These are phyloP conservation scores for Pseudanteris insignis DNA, from an alignment of 2,888 invertebrate genomes.

Conservation along the genomic window DNA sequence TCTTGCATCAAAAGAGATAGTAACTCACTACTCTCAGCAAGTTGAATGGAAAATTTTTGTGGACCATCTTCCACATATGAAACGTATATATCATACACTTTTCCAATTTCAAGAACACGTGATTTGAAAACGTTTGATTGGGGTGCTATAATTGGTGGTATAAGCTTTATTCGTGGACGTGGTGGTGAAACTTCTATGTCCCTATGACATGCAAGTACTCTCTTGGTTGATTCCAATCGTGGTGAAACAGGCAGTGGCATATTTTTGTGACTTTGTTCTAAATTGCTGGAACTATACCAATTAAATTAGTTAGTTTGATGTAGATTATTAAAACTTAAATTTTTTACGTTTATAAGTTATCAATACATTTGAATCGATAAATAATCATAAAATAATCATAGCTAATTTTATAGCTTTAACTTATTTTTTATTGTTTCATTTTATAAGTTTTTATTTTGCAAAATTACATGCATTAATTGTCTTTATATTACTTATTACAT, in stretches of 20 bases:
- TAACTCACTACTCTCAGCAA: constrained; percentile 71
- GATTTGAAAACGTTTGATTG: constrained; percentile 52
- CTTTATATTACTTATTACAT: no score
- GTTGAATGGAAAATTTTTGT: constrained; percentile 79
- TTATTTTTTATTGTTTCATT: no score
- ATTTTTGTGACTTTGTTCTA: not conserved
- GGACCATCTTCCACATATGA: constrained; percentile 85
- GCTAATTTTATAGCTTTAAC: no score
- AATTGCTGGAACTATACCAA: not conserved
- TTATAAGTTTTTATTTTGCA: no score
- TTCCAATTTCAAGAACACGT: constrained; percentile 67
- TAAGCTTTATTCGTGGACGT: not conserved
- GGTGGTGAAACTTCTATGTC: not conserved
- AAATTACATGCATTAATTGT: no score
- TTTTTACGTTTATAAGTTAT: no score
- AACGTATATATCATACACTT: constrained; percentile 75
- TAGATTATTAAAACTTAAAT: no score
- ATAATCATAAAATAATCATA: no score
- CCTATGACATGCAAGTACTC: not conserved
- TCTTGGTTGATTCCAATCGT: not conserved
- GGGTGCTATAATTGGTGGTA: constrained; percentile 4
- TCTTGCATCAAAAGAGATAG: constrained; percentile 77
- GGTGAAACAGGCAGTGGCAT: not conserved
- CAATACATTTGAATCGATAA: no score
- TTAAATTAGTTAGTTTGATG: no score